Conservation (phyloP, 2,888 invertebrate genomes). For the Sturmia bella region DNA sequence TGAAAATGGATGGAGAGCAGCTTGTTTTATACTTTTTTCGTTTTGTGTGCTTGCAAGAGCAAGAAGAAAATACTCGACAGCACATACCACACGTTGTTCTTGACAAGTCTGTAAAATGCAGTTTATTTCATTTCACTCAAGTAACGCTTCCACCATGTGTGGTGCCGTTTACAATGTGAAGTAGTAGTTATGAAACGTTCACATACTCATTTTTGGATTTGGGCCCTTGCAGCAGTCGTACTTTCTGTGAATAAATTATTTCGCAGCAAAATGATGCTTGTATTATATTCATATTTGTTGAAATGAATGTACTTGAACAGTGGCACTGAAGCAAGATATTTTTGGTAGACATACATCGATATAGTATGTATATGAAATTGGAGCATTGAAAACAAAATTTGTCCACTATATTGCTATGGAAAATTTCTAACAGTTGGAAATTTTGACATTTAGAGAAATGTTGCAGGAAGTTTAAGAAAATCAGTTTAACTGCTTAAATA, state of each 20-base stretch:
- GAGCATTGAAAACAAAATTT: no score
- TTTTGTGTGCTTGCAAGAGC: neutral
- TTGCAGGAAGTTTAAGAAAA: no score
- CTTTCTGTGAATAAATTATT: slow-evolving; percentile 7
- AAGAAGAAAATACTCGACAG: slow-evolving; percentile 9
- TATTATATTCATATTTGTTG: no score
- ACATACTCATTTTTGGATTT: slow-evolving; percentile 1
- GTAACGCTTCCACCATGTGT: slow-evolving; percentile 26
- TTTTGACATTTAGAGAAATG: no score
- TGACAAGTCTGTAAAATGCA: slow-evolving; percentile 45
- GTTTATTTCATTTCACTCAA: slow-evolving; percentile 25
- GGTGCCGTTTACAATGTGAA: slow-evolving; percentile 8
- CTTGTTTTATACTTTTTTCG: slow-evolving; percentile 38
- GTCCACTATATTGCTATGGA: no score
- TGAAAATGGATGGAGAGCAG: slow-evolving; percentile 24
- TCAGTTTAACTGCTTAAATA: no score
- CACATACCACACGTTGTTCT: slow-evolving; percentile 24
- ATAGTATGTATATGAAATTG: no score
- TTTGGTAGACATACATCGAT: no score
- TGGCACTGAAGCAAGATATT: no score
- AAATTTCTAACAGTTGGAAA: no score
- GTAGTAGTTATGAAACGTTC: slow-evolving; percentile 14
- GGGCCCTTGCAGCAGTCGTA: neutral
- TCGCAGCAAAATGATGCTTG: neutral
- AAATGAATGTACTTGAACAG: no score